Evolutionary conservation across 1,140 invertebrate species (phyloP).

Genomic region (Drosophila nigromelanica): DNA sequence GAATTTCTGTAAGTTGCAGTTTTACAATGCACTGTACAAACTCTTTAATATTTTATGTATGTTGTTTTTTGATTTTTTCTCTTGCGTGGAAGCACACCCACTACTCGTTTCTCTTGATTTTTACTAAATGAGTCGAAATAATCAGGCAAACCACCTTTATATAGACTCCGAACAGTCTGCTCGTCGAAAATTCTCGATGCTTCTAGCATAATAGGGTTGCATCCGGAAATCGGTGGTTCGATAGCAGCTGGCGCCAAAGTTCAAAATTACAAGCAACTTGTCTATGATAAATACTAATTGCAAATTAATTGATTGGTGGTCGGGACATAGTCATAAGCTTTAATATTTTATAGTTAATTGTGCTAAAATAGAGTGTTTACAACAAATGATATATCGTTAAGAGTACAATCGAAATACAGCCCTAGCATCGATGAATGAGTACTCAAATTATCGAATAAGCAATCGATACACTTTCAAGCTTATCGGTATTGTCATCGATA

Average conservation of each 20-base stretch:
- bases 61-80: slow-evolving; percentile 14
- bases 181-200: slow-evolving; percentile 66
- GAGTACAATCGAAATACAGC: neutral
- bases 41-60: slow-evolving; percentile 20
- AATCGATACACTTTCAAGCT: slow-evolving; percentile 13
- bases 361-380: neutral
- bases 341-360: neutral
- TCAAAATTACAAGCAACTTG: neutral
- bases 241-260: slow-evolving; percentile 11
- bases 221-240: slow-evolving; percentile 26
- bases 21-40: neutral
- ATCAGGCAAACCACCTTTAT: slow-evolving; percentile 22
- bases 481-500: slow-evolving; percentile 39
- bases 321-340: neutral
- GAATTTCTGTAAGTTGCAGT: slow-evolving; percentile 11
- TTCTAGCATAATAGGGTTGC: slow-evolving; percentile 62
- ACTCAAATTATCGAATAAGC: slow-evolving; percentile 2
- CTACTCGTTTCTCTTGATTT: slow-evolving; percentile 8
- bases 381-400: slow-evolving; percentile 3
- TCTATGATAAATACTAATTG: neutral
- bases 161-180: slow-evolving; percentile 50
- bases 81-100: slow-evolving; percentile 31
- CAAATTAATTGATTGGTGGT: neutral
- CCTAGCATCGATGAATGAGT: slow-evolving; percentile 25
- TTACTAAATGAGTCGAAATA: slow-evolving; percentile 45